Base-by-base conservation (phyloP, 2,888 invertebrate genomes). In the Drosophila nr. medialis region DNA sequence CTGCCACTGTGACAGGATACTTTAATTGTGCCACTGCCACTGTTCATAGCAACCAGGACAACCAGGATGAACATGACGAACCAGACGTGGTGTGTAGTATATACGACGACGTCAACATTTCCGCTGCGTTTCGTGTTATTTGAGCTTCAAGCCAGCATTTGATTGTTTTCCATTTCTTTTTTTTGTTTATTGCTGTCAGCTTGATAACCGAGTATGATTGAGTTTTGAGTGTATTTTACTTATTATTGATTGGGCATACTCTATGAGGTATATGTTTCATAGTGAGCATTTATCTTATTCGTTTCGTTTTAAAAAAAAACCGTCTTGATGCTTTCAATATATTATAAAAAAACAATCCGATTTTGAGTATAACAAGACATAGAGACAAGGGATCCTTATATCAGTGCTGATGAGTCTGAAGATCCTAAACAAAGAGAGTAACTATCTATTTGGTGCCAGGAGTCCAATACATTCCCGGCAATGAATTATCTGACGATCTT, bases 21-120 rank as follows among this genome's bases (percentile, higher is more conserved):
- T 81, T 86, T 76, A 81, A 84, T 79, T 79, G 76, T 74, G 60
- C 54, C 21, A 76, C 72, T 75, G 64, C 42, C 21, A 72, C 34
- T 21, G 48, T 13, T 48, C 48, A 24, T 10, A 29, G 34, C 38
- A 69, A 58, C 45, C 27, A 64, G 58, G 54, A 55, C n/a, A 48
- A 50, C 27, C 32, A 24, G 21, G n/a, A 30, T 30, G 64, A 50
- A n/a, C n/a, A n/a, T 29, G 18, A 50, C 49, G 48, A 32, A 32
- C 11, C 11, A 32, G 32, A 32, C 32, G 32, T 10, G 21, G 15
- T 13, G 8, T 21, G 13, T 27, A 13, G 38, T 0, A 38, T 15
- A 27, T 15, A 38, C 7, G 51, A 77, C 61, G 66, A 67, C 67
- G 64, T 72, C 77, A 66, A 48, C 77, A 36, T 42, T 34, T 54